These are phyloP conservation scores for Drosophila albomicans DNA, from an alignment of 1,140 invertebrate species.

Conservation along the genomic window DNA sequence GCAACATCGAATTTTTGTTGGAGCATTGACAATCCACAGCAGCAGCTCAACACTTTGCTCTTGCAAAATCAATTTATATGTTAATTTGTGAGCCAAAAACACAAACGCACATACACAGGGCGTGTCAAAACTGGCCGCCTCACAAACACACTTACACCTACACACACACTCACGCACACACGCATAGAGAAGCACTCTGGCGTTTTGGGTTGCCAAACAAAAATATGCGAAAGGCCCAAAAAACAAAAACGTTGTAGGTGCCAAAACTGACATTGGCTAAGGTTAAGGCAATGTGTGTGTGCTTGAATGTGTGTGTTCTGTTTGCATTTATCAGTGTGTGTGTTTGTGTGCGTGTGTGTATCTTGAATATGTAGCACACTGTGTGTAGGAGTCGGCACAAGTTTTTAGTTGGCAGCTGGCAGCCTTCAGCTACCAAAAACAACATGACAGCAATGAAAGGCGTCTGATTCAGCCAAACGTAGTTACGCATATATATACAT, in stretches of 20 bases:
- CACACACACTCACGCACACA: slow-evolving; percentile 2
- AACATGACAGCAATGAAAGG: slow-evolving; percentile 68
- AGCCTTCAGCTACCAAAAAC: slow-evolving; percentile 61
- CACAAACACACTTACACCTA: neutral
- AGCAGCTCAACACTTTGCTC: slow-evolving; percentile 66
- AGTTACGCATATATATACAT: neutral
- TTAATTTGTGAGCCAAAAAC: slow-evolving; percentile 75
- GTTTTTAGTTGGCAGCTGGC: slow-evolving; percentile 69
- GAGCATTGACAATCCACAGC: slow-evolving; percentile 59
- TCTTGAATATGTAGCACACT: slow-evolving; percentile 5
- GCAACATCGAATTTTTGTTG: too few relatives aligned
- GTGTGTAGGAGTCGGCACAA: slow-evolving; percentile 33
- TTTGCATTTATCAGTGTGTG: neutral
- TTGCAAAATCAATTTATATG: slow-evolving; percentile 81
- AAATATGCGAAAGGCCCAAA: slow-evolving; percentile 61
- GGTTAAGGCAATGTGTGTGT: slow-evolving; percentile 48
- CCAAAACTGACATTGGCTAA: slow-evolving; percentile 73
- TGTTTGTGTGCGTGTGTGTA: slow-evolving; percentile 5
- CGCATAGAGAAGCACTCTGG: neutral
- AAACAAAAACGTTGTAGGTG: slow-evolving; percentile 66
- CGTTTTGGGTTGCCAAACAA: slow-evolving; percentile 49
- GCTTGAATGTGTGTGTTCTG: neutral
- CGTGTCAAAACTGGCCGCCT: slow-evolving; percentile 49
- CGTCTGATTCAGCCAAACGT: slow-evolving; percentile 23
- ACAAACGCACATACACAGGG: slow-evolving; percentile 45